phyloP scores from a whole-genome alignment of 1,140 invertebrate genomes.

The Plectrocnemia conspersa region DNA sequence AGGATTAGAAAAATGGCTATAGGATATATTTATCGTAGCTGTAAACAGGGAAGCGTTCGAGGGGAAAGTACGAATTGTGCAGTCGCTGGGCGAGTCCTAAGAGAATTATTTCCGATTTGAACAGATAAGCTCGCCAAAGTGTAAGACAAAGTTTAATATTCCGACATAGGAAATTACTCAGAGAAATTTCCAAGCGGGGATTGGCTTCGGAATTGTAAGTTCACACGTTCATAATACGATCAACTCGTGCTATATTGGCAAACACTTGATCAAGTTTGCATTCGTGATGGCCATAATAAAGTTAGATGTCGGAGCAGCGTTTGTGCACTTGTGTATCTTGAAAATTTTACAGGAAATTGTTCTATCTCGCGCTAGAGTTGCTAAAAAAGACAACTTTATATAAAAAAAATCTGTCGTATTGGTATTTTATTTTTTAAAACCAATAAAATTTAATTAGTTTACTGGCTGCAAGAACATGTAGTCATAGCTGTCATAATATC shows the following conservation, averaged over 20 bases:
- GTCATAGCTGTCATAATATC: too few relatives aligned
- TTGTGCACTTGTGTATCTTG: too few relatives aligned
- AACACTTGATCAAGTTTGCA: slow-evolving; percentile 18
- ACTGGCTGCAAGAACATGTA: too few relatives aligned
- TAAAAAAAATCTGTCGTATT: too few relatives aligned
- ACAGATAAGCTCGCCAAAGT: slow-evolving; percentile 14
- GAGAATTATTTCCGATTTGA: slow-evolving; percentile 17
- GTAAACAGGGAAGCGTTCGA: too few relatives aligned
- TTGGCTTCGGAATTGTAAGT: slow-evolving; percentile 20
- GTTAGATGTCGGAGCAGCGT: not conserved
- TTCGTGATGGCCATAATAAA: slow-evolving; percentile 12
- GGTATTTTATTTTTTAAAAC: too few relatives aligned
- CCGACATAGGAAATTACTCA: slow-evolving; percentile 26
- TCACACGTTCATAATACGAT: slow-evolving; percentile 18
- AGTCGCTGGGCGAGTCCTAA: slow-evolving; percentile 1
- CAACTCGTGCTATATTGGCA: slow-evolving; percentile 13
- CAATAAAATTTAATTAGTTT: too few relatives aligned
- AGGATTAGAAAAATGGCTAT: not conserved
- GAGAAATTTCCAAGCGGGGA: slow-evolving; percentile 12
- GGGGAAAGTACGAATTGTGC: not conserved
- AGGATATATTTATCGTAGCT: too few relatives aligned
- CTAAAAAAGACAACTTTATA: too few relatives aligned
- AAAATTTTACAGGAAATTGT: too few relatives aligned
- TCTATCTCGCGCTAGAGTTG: too few relatives aligned
- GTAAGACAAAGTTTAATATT: slow-evolving; percentile 20